phyloP scores from a whole-genome alignment of 2,113 vertebrate genomes.

The Irena cyanogastra region DNA sequence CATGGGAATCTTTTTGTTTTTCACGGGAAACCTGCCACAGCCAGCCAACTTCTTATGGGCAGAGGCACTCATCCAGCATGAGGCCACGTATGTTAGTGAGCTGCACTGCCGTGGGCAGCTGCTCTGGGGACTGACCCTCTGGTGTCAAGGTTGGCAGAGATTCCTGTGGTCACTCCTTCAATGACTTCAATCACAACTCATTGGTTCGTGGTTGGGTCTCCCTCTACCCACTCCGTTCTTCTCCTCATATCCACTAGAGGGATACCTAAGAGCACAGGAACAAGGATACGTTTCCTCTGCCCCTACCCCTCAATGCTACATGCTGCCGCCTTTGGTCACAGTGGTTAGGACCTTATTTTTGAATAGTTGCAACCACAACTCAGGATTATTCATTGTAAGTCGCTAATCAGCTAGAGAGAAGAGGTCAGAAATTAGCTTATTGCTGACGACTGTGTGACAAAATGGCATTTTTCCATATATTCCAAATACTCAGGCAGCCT shows the following conservation, averaged over 20 bases:
- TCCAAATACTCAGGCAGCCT: neutral
- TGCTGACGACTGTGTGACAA: neutral
- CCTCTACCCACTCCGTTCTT: neutral
- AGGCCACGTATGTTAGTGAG: neutral
- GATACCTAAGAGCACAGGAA: neutral
- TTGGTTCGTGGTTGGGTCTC: neutral
- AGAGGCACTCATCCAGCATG: neutral
- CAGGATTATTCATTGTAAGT: neutral
- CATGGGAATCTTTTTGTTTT: neutral
- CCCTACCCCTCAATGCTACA: neutral
- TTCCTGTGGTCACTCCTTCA: neutral
- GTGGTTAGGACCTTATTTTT: neutral
- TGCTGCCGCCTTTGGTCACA: neutral
- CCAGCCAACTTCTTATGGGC: neutral
- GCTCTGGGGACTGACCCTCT: neutral
- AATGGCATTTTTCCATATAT: neutral
- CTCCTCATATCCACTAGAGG: neutral
- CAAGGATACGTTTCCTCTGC: neutral
- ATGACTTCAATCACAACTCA: neutral
- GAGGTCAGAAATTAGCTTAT: neutral
- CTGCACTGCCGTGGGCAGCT: neutral
- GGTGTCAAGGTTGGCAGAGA: neutral
- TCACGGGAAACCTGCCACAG: neutral
- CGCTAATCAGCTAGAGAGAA: neutral
- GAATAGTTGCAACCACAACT: neutral